Evolutionary conservation across 1,140 invertebrate species (phyloP), one percentile per base, ranked within the genome.

Genomic region (Drosophila murphyi): DNA sequence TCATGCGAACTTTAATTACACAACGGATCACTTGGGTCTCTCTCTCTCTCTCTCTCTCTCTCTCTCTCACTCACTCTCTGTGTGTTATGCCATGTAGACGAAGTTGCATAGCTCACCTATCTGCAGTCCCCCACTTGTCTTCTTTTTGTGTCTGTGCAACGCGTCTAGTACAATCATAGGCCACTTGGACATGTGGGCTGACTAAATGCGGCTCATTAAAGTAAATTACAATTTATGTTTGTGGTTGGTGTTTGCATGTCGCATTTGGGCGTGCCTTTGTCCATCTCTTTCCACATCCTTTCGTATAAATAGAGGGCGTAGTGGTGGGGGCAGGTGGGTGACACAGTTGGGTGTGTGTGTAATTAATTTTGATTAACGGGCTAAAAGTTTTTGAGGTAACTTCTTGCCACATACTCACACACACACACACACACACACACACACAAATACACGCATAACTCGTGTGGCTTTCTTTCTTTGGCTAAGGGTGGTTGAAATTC

Each of bases 281-380:
- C 37, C 55, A 59, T 63, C 32, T 57, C 59, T 64, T 60, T 28
- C 41, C 32, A 28, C 43, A 29, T 47, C 48, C 50, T 60, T 51
- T 52, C 6, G 35, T 57, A 20, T 35, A 43, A 10, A 6, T 6
- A 10, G 35, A 10, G 37, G 6, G 32, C 2, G 41, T 6, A 10
- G 8, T 50, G 54, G 12, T 37, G 32, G 10, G 12, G 43, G 41
- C 6, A 32, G 32, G 31, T 82, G 75, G 72, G 77, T 72, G 57
- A 32, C 43, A 10, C 3, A 10, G 39, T 39, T 5, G 5, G 5
- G 37, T 41, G 39, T 41, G 39, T 41, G 39, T 69, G 85, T 89
- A 89, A 89, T 89, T 89, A 89, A 89, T 85, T 89, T 89, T 89
- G 85, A 89, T 89, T 89, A 89, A 89, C 80, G 78, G 71, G 50